A percentile compares a stretch with the other conserved stretches of the same genome.
These are phyloP conservation scores for Macrosiphum euphorbiae DNA, from an alignment of 2,888 invertebrate genomes.

Conservation along the genomic window DNA sequence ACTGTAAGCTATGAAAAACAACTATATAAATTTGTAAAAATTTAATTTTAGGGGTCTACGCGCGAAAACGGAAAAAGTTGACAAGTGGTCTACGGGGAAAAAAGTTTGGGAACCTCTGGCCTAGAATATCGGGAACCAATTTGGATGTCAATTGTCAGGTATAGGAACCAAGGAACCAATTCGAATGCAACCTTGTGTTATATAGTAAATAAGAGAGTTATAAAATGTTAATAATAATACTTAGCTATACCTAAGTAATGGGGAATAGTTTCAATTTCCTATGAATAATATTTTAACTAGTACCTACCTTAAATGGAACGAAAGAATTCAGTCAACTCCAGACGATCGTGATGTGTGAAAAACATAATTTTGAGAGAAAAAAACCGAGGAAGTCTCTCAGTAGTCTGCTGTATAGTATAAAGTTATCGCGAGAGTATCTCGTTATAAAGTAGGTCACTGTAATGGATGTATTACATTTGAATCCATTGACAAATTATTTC, in stretches of 20 bases:
- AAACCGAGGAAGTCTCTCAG: not conserved
- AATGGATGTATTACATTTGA: not conserved
- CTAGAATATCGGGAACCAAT: no score
- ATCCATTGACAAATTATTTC: not conserved
- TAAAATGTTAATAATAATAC: not conserved
- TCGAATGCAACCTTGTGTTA: no score
- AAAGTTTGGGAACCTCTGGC: constrained; percentile 15
- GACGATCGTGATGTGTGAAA: not conserved
- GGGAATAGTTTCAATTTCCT: not conserved
- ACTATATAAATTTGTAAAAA: constrained; percentile 6
- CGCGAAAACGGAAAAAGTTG: constrained; percentile 29
- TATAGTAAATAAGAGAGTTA: not conserved
- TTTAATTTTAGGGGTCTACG: constrained; percentile 39
- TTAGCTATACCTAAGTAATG: not conserved
- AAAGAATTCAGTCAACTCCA: not conserved
- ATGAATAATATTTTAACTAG: not conserved
- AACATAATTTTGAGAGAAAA: not conserved
- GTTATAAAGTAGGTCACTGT: not conserved
- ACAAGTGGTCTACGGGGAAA: constrained; percentile 16
- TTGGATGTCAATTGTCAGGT: no score
- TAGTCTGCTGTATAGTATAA: not conserved
- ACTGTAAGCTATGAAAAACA: constrained; percentile 6
- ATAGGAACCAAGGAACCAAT: no score
- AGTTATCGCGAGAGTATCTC: not conserved
- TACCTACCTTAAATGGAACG: not conserved